phyloP scores from a whole-genome alignment of 92 coral and sea anemone species.

The Parazoanthus darwini region DNA sequence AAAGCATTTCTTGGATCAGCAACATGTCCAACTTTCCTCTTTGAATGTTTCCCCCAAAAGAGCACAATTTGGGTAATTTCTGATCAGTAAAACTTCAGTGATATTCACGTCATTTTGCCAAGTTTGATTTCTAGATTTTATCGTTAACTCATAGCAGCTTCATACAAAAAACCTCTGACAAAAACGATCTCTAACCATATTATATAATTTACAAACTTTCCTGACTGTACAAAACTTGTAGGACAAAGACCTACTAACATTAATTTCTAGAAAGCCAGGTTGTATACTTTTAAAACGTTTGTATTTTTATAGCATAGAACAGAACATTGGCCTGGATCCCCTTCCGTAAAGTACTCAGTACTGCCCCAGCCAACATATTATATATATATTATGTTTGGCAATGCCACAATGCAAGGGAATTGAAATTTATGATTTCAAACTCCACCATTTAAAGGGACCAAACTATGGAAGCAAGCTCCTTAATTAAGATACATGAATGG shows the following conservation, averaged over 20 bases:
- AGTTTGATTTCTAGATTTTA: not conserved
- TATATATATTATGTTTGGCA: not conserved
- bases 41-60: not conserved
- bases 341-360: not conserved
- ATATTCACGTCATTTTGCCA: not conserved
- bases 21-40: not conserved
- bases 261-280: not conserved
- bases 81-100: not conserved
- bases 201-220: slow-evolving; percentile 2
- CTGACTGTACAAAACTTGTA: slow-evolving; percentile 29
- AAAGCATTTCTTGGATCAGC: slow-evolving; percentile 16
- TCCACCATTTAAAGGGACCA: not conserved
- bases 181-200: slow-evolving; percentile 7
- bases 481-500: not conserved
- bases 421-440: not conserved
- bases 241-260: not conserved
- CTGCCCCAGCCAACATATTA: not conserved
- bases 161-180: not conserved
- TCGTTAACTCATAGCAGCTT: not conserved
- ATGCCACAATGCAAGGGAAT: slow-evolving; percentile 27
- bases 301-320: not conserved
- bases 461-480: not conserved
- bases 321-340: not conserved
- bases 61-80: not conserved
- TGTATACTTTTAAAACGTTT: not conserved